Base-by-base conservation (phyloP, 2,888 invertebrate genomes). In the Neuroscelio doddi region DNA sequence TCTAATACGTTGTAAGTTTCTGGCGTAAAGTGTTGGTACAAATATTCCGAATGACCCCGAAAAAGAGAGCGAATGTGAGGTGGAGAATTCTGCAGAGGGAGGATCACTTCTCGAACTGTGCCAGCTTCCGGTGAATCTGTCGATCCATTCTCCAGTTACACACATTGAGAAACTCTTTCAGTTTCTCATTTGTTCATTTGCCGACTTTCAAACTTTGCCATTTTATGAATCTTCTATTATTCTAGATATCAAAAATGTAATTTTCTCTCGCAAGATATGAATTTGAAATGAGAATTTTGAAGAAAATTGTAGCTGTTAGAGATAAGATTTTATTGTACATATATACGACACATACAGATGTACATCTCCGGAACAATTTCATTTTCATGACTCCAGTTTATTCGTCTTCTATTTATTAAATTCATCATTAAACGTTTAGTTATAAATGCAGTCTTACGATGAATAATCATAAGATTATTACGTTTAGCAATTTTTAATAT, bases 121-220 rank as follows among this genome's bases (percentile, higher is more conserved):
- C 29, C 29, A 29, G 29, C 29, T 7, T 29, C 29, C 29, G 29
- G 3, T 29, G 29, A 3, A 29, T 29, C 29, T 29, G 29, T 15
- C 26, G 5, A 42, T 53, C 36, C 32, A 34, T 44, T 42, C 12
- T 32, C 32, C 36, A 27, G 16, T 32, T 36, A 39, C 45, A 39
- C 53, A 30, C 53, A 30, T 39, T 55, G 27, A 38, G 38, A 53
- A 44, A 46, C 16, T 39, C 45, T 29, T 7, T 1, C 30, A 29
- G 45, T 44, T 46, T 39, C 39, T 55, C 53, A 46, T 55, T 45
- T 46, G 45, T 55, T 55, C 53, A 55, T 55, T 55, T 55, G 53
- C 39, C 53, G 46, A 30, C 39, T 46, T 15, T 1, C 38, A 46
- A 46, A 55, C 38, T 46, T 46, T 30, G 46, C 29, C 53, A 24